These are phyloP conservation scores for Girardinichthys multiradiatus DNA, from an alignment of 2,113 vertebrate species.

Conservation along the genomic window DNA sequence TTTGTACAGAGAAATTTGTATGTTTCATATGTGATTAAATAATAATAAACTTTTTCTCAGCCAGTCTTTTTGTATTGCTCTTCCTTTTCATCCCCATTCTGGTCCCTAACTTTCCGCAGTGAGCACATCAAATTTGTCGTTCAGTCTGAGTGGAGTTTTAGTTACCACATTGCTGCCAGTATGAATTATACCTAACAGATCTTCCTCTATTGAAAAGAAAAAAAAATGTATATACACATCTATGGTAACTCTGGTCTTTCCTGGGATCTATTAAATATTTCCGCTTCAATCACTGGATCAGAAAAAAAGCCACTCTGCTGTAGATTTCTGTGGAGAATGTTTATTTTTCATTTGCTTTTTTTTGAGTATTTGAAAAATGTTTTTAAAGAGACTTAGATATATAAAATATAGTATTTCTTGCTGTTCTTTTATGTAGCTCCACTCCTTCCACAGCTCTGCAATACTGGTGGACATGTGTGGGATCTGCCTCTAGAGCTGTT, in stretches of 20 bases:
- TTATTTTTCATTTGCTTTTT: not conserved
- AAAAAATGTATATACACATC: not conserved
- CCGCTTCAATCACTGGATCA: too few relatives aligned
- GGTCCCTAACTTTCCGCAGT: not conserved
- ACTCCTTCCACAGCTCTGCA: conserved; percentile 17
- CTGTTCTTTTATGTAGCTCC: conserved; percentile 38
- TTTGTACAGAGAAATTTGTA: too few relatives aligned
- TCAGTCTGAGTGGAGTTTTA: not conserved
- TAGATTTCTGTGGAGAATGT: not conserved
- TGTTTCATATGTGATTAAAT: not conserved
- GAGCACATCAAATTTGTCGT: not conserved
- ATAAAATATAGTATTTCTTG: conserved; percentile 10
- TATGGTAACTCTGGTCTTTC: not conserved
- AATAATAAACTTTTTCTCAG: not conserved
- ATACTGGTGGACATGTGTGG: conserved; percentile 39
- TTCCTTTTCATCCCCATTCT: not conserved
- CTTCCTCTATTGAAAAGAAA: not conserved
- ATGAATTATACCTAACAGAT: not conserved
- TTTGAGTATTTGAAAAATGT: not conserved
- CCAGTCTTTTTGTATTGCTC: not conserved
- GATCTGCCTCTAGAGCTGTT: conserved; percentile 51
- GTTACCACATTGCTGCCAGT: not conserved
- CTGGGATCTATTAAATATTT: too few relatives aligned
- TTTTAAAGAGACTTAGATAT: conserved; percentile 5
- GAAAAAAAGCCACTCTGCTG: too few relatives aligned